Evolutionary conservation across 2,888 invertebrate species (phyloP).

Genomic region (Athripsodes cinereus): DNA sequence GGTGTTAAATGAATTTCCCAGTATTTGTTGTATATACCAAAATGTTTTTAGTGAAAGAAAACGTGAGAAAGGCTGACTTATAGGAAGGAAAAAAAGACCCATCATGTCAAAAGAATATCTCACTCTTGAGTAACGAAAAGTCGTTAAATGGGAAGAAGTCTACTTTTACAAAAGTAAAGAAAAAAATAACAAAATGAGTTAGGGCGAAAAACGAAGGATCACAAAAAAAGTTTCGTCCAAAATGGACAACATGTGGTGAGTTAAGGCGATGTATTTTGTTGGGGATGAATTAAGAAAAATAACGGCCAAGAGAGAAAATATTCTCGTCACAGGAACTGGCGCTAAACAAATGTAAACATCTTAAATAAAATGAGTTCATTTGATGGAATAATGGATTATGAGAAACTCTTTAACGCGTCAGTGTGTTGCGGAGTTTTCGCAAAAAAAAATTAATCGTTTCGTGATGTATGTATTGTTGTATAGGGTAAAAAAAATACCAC

Average conservation of each 20-base stretch:
- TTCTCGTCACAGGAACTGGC: conserved; percentile 3
- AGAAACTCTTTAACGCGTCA: background rate
- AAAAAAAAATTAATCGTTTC: no score
- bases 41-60: no score
- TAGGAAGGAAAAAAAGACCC: background rate
- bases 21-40: background rate
- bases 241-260: conserved; percentile 6
- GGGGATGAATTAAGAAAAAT: conserved; percentile 5
- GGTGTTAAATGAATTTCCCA: background rate
- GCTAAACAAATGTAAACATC: background rate
- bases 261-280: conserved; percentile 3
- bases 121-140: background rate
- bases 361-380: background rate
- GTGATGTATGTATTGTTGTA: no score
- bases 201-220: background rate
- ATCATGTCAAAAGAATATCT: background rate
- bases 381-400: background rate
- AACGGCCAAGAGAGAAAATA: conserved; percentile 2
- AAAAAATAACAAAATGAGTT: background rate
- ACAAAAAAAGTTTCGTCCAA: conserved; percentile 3
- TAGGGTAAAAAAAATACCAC: no score
- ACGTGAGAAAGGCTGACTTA: background rate
- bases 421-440: no score
- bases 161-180: background rate
- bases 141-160: background rate